Evolutionary conservation across 2,888 invertebrate species (phyloP).

Genomic region (Isoperla grammatica): DNA sequence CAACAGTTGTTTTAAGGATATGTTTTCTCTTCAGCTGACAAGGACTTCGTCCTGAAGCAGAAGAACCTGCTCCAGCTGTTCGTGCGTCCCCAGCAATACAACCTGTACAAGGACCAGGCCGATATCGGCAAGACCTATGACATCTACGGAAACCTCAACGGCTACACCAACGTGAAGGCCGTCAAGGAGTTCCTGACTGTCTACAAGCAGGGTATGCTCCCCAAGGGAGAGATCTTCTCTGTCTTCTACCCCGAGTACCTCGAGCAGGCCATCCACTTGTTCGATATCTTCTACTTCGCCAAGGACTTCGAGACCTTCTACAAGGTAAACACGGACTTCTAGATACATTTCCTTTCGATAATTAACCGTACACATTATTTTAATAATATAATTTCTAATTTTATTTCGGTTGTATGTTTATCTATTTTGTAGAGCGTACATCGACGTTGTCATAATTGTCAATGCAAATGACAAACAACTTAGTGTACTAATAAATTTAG

Average conservation of each 20-base stretch:
- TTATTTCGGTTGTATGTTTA: too few species aligned
- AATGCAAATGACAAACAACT: constrained; percentile 2
- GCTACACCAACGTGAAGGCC: constrained; percentile 39
- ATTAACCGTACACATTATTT: too few species aligned
- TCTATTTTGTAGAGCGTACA: too few species aligned
- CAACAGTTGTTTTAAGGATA: not conserved
- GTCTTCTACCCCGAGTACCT: constrained; percentile 41
- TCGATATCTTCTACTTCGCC: constrained; percentile 54
- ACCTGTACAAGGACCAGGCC: constrained; percentile 42
- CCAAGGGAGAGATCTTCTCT: constrained; percentile 49
- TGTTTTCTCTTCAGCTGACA: constrained; percentile 33
- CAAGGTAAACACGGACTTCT: constrained; percentile 36
- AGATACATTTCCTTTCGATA: too few species aligned
- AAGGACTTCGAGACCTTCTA: constrained; percentile 57
- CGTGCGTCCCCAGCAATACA: constrained; percentile 44
- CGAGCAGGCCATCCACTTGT: constrained; percentile 48
- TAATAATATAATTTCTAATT: not conserved
- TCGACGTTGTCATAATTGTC: too few species aligned
- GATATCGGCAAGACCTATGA: constrained; percentile 43
- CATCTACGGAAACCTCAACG: constrained; percentile 43
- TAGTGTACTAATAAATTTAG: too few species aligned
- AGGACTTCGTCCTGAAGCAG: constrained; percentile 44
- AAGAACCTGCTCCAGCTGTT: constrained; percentile 47
- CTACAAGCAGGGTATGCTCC: constrained; percentile 43
- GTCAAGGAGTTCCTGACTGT: constrained; percentile 32